Conservation (phyloP, 2,888 invertebrate genomes). For the Oxytorus armatus region DNA sequence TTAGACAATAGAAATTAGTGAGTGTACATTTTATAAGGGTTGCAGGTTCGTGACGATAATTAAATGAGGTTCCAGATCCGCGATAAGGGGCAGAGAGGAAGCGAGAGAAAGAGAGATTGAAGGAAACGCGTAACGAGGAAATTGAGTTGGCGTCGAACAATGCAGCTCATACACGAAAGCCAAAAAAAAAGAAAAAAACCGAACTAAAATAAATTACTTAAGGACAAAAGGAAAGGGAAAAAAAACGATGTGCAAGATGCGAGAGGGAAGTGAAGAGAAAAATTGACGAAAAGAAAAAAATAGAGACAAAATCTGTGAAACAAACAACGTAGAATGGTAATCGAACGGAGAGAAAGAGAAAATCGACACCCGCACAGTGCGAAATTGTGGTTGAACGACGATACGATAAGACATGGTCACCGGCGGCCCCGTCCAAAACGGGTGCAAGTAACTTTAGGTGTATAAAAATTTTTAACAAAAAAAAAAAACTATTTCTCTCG, state of each 20-base stretch:
- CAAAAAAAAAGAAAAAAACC: conserved; percentile 69
- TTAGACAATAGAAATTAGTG: conserved; percentile 80
- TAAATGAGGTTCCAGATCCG: conserved; percentile 76
- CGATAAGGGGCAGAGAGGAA: conserved; percentile 56
- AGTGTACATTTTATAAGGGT: conserved; percentile 83
- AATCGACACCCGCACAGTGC: conserved; percentile 62
- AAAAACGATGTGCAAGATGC: conserved; percentile 33
- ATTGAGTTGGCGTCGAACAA: conserved; percentile 43
- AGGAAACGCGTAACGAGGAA: conserved; percentile 27
- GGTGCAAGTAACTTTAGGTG: conserved; percentile 83
- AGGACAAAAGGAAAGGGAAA: conserved; percentile 48
- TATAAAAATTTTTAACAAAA: conserved; percentile 75
- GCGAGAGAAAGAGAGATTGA: conserved; percentile 21
- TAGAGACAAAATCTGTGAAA: conserved; percentile 49
- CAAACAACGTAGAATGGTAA: conserved; percentile 52
- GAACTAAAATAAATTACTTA: conserved; percentile 35
- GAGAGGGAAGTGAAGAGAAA: conserved; percentile 24
- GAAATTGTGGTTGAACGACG: conserved; percentile 69
- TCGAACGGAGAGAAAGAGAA: conserved; percentile 56
- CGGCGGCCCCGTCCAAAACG: conserved; percentile 82
- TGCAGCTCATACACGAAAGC: conserved; percentile 58
- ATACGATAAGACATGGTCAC: conserved; percentile 77
- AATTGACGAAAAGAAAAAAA: conserved; percentile 32
- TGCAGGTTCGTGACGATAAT: conserved; percentile 80
- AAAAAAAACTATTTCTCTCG: conserved; percentile 76